A percentile compares a stretch with the other conserved stretches of the same genome.
Evolutionary conservation across 2,113 vertebrate species (phyloP).

Genomic region (Prochilodus magdalenae): DNA sequence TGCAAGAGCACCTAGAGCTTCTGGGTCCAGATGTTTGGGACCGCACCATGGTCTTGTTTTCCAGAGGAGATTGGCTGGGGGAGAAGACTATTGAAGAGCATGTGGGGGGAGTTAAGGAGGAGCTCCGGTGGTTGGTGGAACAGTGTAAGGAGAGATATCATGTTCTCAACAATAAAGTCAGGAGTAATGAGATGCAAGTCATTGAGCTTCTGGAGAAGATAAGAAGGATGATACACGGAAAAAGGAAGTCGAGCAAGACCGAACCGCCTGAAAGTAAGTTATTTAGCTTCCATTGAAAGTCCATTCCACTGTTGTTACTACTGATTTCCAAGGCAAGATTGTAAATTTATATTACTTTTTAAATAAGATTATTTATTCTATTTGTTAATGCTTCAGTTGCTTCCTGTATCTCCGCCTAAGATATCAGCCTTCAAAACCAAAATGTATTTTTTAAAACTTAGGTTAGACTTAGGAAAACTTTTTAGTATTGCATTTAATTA

Average conservation of each 20-base stretch:
- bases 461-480: too few species aligned
- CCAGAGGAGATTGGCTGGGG: slow-evolving; percentile 33
- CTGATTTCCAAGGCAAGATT: too few species aligned
- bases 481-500: too few species aligned
- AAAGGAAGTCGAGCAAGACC: slow-evolving; percentile 16
- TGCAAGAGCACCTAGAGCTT: slow-evolving; percentile 37
- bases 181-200: slow-evolving; percentile 32
- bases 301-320: too few species aligned
- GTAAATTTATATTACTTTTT: too few species aligned
- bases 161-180: slow-evolving; percentile 42
- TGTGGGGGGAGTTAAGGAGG: slow-evolving; percentile 3
- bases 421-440: too few species aligned
- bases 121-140: slow-evolving; percentile 30
- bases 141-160: slow-evolving; percentile 36
- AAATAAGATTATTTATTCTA: too few species aligned
- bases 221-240: slow-evolving; percentile 2
- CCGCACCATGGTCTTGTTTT: slow-evolving; percentile 31
- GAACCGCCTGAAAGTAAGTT: slow-evolving; percentile 8
- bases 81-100: slow-evolving; percentile 24
- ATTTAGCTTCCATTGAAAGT: too few species aligned
- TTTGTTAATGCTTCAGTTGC: too few species aligned
- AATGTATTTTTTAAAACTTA: too few species aligned
- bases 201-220: slow-evolving; percentile 40
- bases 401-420: too few species aligned
- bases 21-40: slow-evolving; percentile 33